phyloP scores from a whole-genome alignment of 2,797 vertebrate genomes.

The Pangasius mekongensis region DNA sequence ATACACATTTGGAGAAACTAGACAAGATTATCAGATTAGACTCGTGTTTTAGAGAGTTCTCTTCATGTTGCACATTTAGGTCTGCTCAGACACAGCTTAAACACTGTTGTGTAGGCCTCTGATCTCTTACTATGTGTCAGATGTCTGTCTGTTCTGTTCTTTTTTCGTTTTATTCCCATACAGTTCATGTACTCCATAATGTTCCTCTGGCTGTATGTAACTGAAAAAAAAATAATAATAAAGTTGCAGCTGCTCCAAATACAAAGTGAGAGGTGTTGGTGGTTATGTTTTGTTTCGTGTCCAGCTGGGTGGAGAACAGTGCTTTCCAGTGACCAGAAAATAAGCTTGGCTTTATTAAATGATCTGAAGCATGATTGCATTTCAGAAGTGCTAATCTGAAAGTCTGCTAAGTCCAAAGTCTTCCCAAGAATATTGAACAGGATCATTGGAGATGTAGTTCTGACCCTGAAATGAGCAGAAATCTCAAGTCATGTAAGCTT shows the following conservation, averaged over 20 bases:
- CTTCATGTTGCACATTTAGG: constrained; percentile 44
- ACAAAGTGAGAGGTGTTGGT: constrained; percentile 21
- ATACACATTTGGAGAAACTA: constrained; percentile 10
- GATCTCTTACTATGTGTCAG: constrained; percentile 36
- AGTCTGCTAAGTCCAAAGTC: constrained; percentile 27
- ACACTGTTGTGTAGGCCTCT: constrained; percentile 34
- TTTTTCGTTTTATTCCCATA: constrained; percentile 20
- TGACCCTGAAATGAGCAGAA: constrained; percentile 41
- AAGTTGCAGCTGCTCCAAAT: constrained; percentile 51
- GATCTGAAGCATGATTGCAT: constrained; percentile 8
- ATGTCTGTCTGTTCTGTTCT: constrained; percentile 28
- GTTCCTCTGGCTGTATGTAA: constrained; percentile 53
- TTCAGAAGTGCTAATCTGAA: constrained; percentile 19
- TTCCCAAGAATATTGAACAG: constrained; percentile 29
- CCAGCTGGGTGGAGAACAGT: constrained; percentile 11
- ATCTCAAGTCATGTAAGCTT: constrained; percentile 51
- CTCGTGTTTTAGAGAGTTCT: constrained; percentile 23
- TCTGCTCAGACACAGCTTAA: constrained; percentile 28
- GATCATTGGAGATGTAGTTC: constrained; percentile 38
- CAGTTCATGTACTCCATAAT: constrained; percentile 39
- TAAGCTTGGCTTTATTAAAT: constrained; percentile 38
- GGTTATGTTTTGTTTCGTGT: constrained; percentile 4
- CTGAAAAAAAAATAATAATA: constrained; percentile 47
- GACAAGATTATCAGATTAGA: constrained; percentile 30
- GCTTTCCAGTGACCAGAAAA: constrained; percentile 25